Base-by-base conservation (phyloP, 2,888 invertebrate species). In the Asteroscopus sphinx region DNA sequence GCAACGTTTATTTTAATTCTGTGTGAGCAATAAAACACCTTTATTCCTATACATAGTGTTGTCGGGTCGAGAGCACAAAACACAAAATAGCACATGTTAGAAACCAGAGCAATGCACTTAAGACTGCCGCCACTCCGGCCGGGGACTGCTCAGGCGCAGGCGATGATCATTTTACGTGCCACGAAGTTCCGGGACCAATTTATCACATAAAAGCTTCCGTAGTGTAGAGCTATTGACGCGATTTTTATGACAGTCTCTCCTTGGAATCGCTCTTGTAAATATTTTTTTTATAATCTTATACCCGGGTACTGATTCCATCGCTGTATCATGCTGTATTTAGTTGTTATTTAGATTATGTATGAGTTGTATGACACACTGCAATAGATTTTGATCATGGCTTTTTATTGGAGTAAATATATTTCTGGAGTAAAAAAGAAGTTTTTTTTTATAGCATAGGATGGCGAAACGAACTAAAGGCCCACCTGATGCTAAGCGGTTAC, bases 141-240 rank as follows among this genome's bases (percentile, higher is more conserved):
- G 79, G 67, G 80, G 80, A 79, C 82, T 80, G 82, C 81, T 82
- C 85, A 80, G 83, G 80, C 86, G 80, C 85, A 76, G 77, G 81
- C 87, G 88, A 88, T 89, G 84, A 90, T 90, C 87, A 88, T 88
- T 92, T 91, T 89, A 92, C 91, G 88, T 85, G 88, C 87, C 87
- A 84, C 86, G 85, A 81, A 81, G 90, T 93, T 93, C 93, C 93
- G 92, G 90, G 87, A 87, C 85, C 91, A 91, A 93, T 93, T 92
- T 92, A 93, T 91, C 92, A 93, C 90, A 92, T 92, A 88, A 89
- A 90, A 90, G 91, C 92, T 93, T 93, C 93, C 93, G 93, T 83
- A 81, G 80, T 81, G 76, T 81, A 73, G 78, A 83, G 77, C 78
- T 76, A 80, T 80, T 77, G 80, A 77, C 75, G 69, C 75, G 61